These are phyloP conservation scores for Balearica regulorum DNA, from an alignment of 2,797 vertebrate genomes.

Conservation along the genomic window DNA sequence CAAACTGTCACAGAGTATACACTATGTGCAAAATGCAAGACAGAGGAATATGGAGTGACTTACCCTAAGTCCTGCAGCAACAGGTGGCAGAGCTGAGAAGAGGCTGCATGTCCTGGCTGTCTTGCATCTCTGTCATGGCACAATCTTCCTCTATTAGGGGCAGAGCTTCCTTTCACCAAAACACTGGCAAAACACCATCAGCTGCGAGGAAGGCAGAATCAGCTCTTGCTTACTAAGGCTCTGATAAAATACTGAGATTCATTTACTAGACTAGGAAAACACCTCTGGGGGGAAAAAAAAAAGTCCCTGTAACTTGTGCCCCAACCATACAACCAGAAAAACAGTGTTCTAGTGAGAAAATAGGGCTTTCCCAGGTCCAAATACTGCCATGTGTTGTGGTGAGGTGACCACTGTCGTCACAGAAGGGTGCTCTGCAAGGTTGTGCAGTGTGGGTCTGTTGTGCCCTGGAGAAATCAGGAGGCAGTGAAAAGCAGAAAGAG, in stretches of 20 bases:
- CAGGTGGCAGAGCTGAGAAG: neutral
- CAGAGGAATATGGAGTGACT: neutral
- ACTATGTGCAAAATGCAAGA: neutral
- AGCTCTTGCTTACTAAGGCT: neutral
- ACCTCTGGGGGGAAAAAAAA: neutral
- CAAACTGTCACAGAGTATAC: neutral
- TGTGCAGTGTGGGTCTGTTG: fast-evolving
- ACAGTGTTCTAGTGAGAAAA: neutral
- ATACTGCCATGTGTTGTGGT: neutral
- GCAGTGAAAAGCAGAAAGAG: neutral
- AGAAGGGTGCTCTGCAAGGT: neutral
- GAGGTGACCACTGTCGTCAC: neutral
- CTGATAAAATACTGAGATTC: neutral
- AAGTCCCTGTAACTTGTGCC: neutral
- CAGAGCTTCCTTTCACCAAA: neutral
- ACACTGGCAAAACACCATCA: neutral
- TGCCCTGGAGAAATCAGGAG: neutral
- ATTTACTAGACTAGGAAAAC: neutral
- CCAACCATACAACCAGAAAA: neutral
- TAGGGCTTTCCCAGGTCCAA: neutral
- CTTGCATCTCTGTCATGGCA: neutral
- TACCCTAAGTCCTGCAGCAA: neutral
- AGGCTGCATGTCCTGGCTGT: neutral
- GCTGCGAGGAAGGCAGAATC: neutral
- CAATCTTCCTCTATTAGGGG: neutral